phyloP scores from a whole-genome alignment of 2,113 vertebrate genomes.

The Pygoscelis antarcticus region DNA sequence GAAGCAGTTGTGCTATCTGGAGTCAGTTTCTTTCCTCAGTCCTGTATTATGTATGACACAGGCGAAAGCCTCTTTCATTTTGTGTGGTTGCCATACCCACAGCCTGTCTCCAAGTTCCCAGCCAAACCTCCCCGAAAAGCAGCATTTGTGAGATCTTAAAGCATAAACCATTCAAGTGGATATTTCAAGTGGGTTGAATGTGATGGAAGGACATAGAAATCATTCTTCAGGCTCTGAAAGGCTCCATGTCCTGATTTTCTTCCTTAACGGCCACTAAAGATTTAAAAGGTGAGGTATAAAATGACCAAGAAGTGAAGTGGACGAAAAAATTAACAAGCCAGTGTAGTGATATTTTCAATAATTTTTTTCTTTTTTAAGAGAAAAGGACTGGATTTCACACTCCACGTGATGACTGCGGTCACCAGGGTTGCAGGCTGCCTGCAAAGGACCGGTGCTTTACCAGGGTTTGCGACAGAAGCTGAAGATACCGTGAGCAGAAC shows the following conservation, averaged over 20 bases:
- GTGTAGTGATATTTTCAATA: background rate
- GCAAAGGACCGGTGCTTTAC: background rate
- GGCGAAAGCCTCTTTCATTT: background rate
- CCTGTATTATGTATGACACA: too few species aligned
- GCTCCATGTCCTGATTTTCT: background rate
- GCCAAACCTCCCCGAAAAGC: background rate
- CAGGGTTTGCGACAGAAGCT: background rate
- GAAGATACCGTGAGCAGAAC: fast-evolving
- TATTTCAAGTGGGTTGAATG: background rate
- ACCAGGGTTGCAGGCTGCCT: background rate
- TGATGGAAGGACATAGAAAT: background rate
- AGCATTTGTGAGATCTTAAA: too few species aligned
- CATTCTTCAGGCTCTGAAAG: background rate
- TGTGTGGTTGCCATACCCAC: background rate
- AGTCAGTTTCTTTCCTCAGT: background rate
- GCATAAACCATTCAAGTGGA: background rate
- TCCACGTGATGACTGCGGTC: background rate
- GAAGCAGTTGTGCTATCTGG: background rate
- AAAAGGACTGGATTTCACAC: background rate
- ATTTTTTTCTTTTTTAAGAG: background rate
- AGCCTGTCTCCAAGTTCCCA: background rate
- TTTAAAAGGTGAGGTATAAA: background rate
- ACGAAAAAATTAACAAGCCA: background rate
- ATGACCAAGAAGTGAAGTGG: background rate
- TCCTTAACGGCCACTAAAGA: background rate